A percentile compares a stretch with the other conserved stretches of the same genome.
phyloP scores from a whole-genome alignment of 2,113 vertebrate species.

The Psittacula cyanocephala region DNA sequence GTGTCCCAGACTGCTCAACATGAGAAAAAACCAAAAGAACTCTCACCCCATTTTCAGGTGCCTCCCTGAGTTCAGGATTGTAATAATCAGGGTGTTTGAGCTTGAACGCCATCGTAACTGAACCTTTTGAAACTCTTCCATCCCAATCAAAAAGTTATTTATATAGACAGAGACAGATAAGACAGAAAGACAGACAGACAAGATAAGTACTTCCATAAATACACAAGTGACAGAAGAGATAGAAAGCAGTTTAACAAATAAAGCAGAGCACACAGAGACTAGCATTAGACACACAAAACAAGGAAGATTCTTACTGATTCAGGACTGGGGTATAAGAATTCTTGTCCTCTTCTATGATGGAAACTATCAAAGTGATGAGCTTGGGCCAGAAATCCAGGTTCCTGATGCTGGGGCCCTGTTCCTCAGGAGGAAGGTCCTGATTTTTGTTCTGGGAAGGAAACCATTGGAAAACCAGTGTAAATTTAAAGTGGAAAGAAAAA shows the following conservation, averaged over 20 bases:
- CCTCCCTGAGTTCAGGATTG: constrained; percentile 59
- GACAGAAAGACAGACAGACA: constrained; percentile 77
- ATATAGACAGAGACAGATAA: constrained; percentile 78
- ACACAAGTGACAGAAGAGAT: constrained; percentile 61
- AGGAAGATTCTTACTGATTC: constrained; percentile 87
- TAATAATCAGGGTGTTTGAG: constrained; percentile 61
- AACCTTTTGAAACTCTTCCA: constrained; percentile 66
- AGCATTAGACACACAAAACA: background rate
- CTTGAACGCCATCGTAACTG: constrained; percentile 50
- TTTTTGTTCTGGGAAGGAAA: constrained; percentile 77
- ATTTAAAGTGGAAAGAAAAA: background rate
- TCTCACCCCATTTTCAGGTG: constrained; percentile 67
- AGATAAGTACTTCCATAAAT: constrained; percentile 65
- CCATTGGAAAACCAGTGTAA: background rate
- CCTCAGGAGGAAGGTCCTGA: constrained; percentile 88
- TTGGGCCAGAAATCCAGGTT: constrained; percentile 99
- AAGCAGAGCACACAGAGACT: background rate
- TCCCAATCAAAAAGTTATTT: constrained; percentile 76
- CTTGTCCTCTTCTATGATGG: constrained; percentile 97
- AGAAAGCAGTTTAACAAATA: constrained; percentile 51
- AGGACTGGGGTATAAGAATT: constrained; percentile 94
- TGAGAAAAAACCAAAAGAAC: constrained; percentile 60
- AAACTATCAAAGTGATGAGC: constrained; percentile 97
- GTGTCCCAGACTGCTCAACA: constrained; percentile 5
- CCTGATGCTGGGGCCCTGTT: constrained; percentile 93